These are phyloP conservation scores for Galago senegalensis DNA, from an alignment of 2,797 vertebrate genomes.

Conservation along the genomic window DNA sequence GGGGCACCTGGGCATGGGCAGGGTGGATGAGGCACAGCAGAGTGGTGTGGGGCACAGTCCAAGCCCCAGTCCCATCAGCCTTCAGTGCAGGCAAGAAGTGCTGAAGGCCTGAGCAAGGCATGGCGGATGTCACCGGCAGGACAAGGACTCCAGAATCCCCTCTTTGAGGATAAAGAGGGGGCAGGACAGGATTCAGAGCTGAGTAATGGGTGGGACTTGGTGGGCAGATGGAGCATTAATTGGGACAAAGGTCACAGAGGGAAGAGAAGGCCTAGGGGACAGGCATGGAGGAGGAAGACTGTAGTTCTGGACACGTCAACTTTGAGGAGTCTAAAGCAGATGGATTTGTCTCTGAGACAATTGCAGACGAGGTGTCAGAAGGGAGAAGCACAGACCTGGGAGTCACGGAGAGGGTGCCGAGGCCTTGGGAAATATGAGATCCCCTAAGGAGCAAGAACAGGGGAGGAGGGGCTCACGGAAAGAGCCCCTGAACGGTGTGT, in stretches of 20 bases:
- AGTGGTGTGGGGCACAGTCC: fast-evolving
- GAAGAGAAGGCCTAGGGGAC: not conserved
- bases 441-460: not conserved
- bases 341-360: not conserved
- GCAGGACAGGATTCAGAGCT: not conserved
- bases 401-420: too few species aligned
- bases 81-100: not conserved
- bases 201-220: not conserved
- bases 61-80: not conserved
- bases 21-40: not conserved
- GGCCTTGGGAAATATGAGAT: not conserved
- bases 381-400: not conserved
- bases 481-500: not conserved
- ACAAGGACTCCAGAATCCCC: not conserved
- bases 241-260: not conserved
- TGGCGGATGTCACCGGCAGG: fast-evolving
- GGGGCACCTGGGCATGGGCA: not conserved
- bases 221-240: not conserved
- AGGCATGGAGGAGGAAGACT: not conserved
- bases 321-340: not conserved
- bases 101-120: not conserved
- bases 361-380: not conserved
- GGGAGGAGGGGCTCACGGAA: not conserved
- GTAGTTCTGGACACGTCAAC: not conserved
- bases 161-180: not conserved